Evolutionary conservation across 2,113 vertebrate genomes (phyloP).

Genomic region (Coregonus clupeaformis): DNA sequence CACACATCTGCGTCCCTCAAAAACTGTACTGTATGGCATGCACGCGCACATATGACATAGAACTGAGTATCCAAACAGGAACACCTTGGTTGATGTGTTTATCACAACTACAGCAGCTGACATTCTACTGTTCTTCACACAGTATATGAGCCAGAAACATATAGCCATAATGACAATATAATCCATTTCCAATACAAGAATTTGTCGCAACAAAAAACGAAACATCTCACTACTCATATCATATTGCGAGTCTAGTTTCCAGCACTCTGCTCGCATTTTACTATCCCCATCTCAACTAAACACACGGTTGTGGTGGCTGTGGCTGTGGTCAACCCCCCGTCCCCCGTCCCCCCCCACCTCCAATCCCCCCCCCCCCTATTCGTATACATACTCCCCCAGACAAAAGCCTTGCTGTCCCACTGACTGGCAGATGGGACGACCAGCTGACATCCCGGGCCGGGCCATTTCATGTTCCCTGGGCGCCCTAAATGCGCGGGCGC

Average conservation of each 20-base stretch:
- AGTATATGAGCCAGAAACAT: not conserved
- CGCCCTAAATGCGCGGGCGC: slow-evolving; percentile 70
- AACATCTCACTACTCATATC: not conserved
- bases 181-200: not conserved
- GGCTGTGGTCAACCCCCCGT: not conserved
- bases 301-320: not conserved
- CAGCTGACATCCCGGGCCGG: slow-evolving; percentile 76
- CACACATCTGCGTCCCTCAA: slow-evolving; percentile 41
- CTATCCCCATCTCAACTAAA: not conserved
- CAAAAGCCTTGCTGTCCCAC: slow-evolving; percentile 75
- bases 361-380: slow-evolving; percentile 14
- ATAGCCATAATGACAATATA: not conserved
- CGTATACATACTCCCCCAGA: slow-evolving; percentile 54
- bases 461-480: slow-evolving; percentile 76
- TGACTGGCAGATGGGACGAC: slow-evolving; percentile 80
- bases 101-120: too few species aligned
- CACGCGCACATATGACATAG: not conserved
- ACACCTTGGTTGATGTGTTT: not conserved
- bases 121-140: not conserved
- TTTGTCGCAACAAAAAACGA: not conserved
- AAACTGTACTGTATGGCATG: slow-evolving; percentile 11
- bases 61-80: not conserved
- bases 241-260: not conserved
- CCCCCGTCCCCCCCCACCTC: not conserved
- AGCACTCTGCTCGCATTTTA: not conserved